Evolutionary conservation across 1,140 invertebrate species (phyloP), one percentile per base, ranked within the genome.

Genomic region (Conus ventricosus): DNA sequence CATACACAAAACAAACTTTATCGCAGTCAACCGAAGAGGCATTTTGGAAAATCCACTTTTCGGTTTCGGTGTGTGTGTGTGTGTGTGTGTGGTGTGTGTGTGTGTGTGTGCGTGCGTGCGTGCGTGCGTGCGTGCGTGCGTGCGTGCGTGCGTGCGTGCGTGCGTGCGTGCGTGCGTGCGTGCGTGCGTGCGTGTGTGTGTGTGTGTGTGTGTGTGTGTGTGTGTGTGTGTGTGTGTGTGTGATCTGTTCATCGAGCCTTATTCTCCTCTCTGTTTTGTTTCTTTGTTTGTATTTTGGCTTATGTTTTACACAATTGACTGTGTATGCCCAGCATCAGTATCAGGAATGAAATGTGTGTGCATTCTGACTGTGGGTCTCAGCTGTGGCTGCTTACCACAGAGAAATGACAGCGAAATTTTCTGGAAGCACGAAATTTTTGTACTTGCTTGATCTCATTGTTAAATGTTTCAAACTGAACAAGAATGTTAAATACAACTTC

Each of bases 51-150:
- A 39, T 39, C 0, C 39, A 3, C 39, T 39, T 39, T 39, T 39
- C 39, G 39, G 39, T 39, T 39, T 39, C 3, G 39, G 39, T 3
- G 39, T 39, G 39, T 39, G 39, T 39, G 39, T 39, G 39, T 39
- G 39, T 39, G 39, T 39, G 39, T 39, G 39, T 39, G 39, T 39
- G 39, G 39, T 39, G 39, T 39, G 39, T 39, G 39, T 84, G 23
- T 84, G 53, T 25, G 57, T 57, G 82, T 55, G 57, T 84, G 82
- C 55, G 82, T 63, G 82, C 25, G 82, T 84, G 82, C 55, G 57
- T 84, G 82, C n/a, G 82, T 57, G 82, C 27, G 82, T 84, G 82
- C 54, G 82, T 11, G 51, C 20, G 53, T 23, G 82, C 20, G 82
- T 27, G n/a, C 51, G 76, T 80, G 76, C 51, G 25, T 27, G 76